Evolutionary conservation across 2,888 invertebrate species (phyloP).

Genomic region (Nomada hirtipes): DNA sequence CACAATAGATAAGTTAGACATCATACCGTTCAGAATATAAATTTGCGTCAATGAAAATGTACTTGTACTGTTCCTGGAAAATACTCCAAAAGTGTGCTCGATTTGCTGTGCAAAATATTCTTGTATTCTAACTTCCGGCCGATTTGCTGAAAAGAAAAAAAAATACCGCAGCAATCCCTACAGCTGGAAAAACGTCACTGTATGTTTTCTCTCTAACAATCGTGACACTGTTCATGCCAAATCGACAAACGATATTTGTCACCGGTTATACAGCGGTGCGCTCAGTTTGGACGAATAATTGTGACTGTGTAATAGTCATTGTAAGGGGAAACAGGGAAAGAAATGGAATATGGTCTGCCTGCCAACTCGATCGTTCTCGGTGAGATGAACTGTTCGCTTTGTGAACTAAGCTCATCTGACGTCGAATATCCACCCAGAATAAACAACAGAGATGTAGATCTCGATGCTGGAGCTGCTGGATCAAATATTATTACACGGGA

Average conservation of each 20-base stretch:
- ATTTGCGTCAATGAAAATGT: no score
- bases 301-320: conserved; percentile 5
- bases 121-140: no score
- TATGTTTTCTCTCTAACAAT: neutral
- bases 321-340: conserved; percentile 20
- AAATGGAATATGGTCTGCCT: conserved; percentile 23
- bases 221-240: conserved; percentile 10
- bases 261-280: neutral
- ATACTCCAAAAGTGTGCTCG: neutral
- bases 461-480: neutral
- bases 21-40: no score
- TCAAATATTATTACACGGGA: no score
- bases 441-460: conserved; percentile 9
- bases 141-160: neutral
- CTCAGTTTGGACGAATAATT: neutral
- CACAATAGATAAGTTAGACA: no score
- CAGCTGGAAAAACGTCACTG: no score
- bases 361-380: conserved; percentile 43
- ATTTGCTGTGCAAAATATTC: no score
- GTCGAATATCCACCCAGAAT: conserved; percentile 25
- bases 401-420: conserved; percentile 18
- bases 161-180: neutral
- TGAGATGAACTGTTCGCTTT: conserved; percentile 42
- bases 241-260: conserved; percentile 5
- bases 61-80: no score